phyloP scores from a whole-genome alignment of 2,113 vertebrate genomes.

The Rutilus rutilus region DNA sequence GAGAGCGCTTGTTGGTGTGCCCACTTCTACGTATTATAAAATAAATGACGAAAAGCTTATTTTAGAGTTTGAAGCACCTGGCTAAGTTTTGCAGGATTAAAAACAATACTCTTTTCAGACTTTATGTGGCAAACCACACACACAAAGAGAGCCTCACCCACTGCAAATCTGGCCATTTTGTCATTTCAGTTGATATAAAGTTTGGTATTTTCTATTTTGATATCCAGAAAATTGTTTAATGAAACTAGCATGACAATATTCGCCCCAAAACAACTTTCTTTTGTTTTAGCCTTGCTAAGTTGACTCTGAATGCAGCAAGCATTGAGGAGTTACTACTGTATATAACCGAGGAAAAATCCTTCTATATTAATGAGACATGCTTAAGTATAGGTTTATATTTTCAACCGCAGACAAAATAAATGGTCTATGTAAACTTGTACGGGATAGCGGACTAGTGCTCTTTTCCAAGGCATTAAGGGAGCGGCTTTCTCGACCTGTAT shows the following conservation, averaged over 20 bases:
- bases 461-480: constrained; percentile 62
- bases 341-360: constrained; percentile 55
- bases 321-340: background rate
- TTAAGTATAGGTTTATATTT: constrained; percentile 76
- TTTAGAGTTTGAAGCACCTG: background rate
- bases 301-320: background rate
- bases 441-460: constrained; percentile 54
- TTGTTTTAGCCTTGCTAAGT: background rate
- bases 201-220: background rate
- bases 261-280: background rate
- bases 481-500: constrained; percentile 59
- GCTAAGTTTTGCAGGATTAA: background rate
- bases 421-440: constrained; percentile 62
- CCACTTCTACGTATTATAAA: constrained; percentile 11
- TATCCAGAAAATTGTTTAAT: background rate
- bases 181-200: background rate
- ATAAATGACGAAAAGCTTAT: background rate
- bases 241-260: background rate
- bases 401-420: constrained; percentile 74
- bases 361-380: constrained; percentile 69
- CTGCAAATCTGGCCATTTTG: background rate
- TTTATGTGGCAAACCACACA: background rate
- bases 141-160: background rate
- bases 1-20: constrained; percentile 21
- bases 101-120: constrained; percentile 6